Base-by-base conservation (phyloP, 1,140 invertebrate species). In the Cyclargus thomasi region DNA sequence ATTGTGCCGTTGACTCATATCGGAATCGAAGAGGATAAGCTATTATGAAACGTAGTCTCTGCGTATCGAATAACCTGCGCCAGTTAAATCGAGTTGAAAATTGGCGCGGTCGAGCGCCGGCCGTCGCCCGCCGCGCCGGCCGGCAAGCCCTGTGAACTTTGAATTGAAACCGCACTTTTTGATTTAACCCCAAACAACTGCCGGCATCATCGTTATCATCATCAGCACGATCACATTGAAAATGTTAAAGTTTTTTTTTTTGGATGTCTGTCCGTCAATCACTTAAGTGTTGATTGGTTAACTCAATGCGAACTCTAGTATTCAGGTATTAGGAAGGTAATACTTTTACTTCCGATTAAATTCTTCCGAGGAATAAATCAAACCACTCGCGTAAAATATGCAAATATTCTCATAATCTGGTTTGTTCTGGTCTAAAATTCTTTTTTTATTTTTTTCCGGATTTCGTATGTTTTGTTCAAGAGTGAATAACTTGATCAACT, bases 11-110 rank as follows among this genome's bases (percentile, higher is more conserved):
- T 47, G 14, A 47, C 14, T 47, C 4, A 1, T 16, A 8, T 47
- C 6, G 1, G 3, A 11, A 0, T 47, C 29, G 29, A 29, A 29
- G 29, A 4, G 29, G 4, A 29, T 29, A 29, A 29, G 14, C 14
- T 16, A 16, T 62, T 62, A 62, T 62, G 14, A 23, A 62, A 17
- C 18, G 29, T 18, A 63, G 16, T 17, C 47, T 39, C 22, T 23
- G 18, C 10, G 16, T 53, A 16, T 53, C 22, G 53, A 66, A 11
- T 66, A 29, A 18, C 67, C 69, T 70, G 65, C 55, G 65, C 53
- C 64, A 67, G 73, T 74, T 74, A 74, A 74, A 74, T 74, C 70
- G 73, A 72, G 70, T 74, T 65, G 71, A 70, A 69, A 74, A 74
- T 74, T 69, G 72, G 63, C 68, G 70, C 69, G 63, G 68, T 74